phyloP scores from a whole-genome alignment of 2,797 vertebrate genomes.

The Apodemus agrarius region DNA sequence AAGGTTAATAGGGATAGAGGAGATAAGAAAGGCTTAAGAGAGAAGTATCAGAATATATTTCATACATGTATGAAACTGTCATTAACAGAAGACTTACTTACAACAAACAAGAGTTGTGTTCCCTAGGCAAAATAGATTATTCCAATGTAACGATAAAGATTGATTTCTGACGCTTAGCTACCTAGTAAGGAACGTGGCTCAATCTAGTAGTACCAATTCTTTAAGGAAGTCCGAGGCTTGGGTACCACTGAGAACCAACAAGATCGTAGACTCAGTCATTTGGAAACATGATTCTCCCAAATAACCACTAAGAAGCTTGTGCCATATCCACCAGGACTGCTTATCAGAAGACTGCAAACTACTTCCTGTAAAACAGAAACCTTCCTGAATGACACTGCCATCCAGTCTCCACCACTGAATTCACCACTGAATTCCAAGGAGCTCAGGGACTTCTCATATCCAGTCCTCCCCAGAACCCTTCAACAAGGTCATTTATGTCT shows the following conservation, averaged over 20 bases:
- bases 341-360: not conserved
- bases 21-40: not conserved
- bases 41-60: not conserved
- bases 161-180: not conserved
- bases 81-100: not conserved
- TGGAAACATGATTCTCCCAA: not conserved
- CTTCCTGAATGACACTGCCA: not conserved
- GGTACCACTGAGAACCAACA: not conserved
- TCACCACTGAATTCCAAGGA: not conserved
- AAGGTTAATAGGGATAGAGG: not conserved
- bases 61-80: not conserved
- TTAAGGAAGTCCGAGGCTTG: not conserved
- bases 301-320: not conserved
- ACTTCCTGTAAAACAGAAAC: not conserved
- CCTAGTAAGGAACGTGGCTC: not conserved
- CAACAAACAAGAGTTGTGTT: not conserved
- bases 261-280: not conserved
- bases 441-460: not conserved
- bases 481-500: not conserved
- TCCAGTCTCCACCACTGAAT: too few relatives aligned
- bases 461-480: not conserved
- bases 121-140: not conserved
- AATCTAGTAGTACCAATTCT: not conserved
- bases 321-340: not conserved
- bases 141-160: not conserved